Evolutionary conservation across 92 coral and sea anemone species (phyloP).

Genomic region (Phenganax subtilis): DNA sequence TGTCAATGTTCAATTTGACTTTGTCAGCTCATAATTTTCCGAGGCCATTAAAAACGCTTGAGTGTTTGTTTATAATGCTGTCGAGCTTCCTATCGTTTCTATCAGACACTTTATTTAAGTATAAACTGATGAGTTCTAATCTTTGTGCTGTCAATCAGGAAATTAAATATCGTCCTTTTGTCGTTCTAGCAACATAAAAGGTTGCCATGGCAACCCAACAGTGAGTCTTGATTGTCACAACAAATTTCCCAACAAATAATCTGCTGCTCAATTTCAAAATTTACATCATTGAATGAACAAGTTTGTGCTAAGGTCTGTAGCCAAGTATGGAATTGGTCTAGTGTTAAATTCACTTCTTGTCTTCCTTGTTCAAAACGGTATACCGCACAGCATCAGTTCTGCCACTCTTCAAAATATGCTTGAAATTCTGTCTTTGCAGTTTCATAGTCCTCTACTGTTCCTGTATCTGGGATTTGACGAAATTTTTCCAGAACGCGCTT

Average conservation of each 20-base stretch:
- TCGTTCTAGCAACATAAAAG: too few relatives aligned
- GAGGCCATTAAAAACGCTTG: too few relatives aligned
- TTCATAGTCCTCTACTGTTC: neutral
- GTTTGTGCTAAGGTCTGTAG: conserved; percentile 12
- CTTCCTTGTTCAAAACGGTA: conserved; percentile 14
- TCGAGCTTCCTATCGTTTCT: too few relatives aligned
- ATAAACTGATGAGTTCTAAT: neutral
- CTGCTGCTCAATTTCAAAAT: conserved; percentile 12
- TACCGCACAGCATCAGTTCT: neutral
- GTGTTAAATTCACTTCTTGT: neutral
- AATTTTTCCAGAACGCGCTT: conserved; percentile 1
- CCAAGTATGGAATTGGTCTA: conserved; percentile 12
- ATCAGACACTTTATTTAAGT: neutral
- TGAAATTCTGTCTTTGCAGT: conserved; percentile 1
- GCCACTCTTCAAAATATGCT: neutral
- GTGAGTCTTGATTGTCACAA: neutral
- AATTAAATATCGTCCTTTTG: too few relatives aligned
- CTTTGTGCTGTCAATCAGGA: neutral
- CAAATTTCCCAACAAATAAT: neutral
- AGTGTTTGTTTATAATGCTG: too few relatives aligned
- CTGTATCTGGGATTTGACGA: conserved; percentile 14
- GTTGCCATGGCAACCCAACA: too few relatives aligned
- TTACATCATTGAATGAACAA: neutral
- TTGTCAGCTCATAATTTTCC: too few relatives aligned
- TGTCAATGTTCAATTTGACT: too few relatives aligned